Percentiles rank a stretch among this genome's conserved stretches.
Evolutionary conservation across 2,888 invertebrate genomes (phyloP).

Genomic region (Pemphredon lugubris): DNA sequence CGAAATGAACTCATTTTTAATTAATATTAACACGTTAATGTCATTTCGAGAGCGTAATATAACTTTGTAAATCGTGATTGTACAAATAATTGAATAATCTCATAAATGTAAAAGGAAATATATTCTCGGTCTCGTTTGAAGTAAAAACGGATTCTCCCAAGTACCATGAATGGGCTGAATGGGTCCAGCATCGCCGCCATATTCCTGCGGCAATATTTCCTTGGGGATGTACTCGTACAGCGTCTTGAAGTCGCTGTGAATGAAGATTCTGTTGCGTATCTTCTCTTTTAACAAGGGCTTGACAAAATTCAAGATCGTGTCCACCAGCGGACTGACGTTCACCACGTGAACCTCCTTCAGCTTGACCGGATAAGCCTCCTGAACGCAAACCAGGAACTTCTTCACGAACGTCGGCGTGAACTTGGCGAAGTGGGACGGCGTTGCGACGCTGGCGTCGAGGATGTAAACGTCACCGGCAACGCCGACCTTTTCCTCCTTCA

Average conservation of each 20-base stretch:
- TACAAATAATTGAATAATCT: no score
- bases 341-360: constrained; percentile 93
- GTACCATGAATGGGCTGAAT: constrained; percentile 88
- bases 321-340: constrained; percentile 91
- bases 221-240: constrained; percentile 90
- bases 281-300: constrained; percentile 94
- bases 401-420: constrained; percentile 91
- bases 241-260: constrained; percentile 88
- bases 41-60: no score
- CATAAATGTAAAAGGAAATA: no score
- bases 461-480: constrained; percentile 93
- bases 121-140: no score
- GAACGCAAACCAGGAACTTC: constrained; percentile 92
- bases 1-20: no score
- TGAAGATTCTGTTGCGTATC: constrained; percentile 90
- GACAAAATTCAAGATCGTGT: constrained; percentile 92
- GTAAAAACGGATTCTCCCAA: no score
- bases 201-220: constrained; percentile 91
- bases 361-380: constrained; percentile 94
- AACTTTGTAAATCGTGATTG: no score
- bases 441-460: constrained; percentile 90
- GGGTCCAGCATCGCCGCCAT: constrained; percentile 90
- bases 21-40: no score
- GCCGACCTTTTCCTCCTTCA: constrained; percentile 89
- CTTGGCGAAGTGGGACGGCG: constrained; percentile 91